Conservation (phyloP, 2,888 invertebrate species). For the Catocala fraxini region DNA sequence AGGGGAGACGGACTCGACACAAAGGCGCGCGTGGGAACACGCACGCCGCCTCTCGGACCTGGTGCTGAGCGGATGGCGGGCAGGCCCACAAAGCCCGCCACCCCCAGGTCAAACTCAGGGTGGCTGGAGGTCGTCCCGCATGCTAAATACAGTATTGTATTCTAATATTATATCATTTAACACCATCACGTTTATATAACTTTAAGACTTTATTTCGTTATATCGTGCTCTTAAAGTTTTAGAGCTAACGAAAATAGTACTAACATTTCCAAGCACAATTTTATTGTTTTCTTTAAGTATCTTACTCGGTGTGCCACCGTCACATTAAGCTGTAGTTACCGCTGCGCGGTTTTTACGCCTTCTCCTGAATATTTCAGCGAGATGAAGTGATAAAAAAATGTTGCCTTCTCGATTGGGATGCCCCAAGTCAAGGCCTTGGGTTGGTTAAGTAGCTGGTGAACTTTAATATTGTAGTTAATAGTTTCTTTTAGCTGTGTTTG, state of each 20-base stretch:
- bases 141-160: too few species aligned
- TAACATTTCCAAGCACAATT: background rate
- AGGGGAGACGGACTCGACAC: too few species aligned
- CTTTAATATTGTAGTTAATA: conserved; percentile 21
- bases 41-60: too few species aligned
- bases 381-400: conserved; percentile 62
- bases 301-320: conserved; percentile 28
- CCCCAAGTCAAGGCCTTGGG: conserved; percentile 12
- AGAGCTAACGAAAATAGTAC: background rate
- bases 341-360: conserved; percentile 47
- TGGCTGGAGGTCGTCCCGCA: too few species aligned
- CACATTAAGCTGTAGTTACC: conserved; percentile 41
- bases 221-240: too few species aligned
- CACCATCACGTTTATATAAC: too few species aligned
- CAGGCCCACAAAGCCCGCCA: too few species aligned
- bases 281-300: background rate
- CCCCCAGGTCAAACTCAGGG: too few species aligned
- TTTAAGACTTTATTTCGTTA: too few species aligned
- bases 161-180: too few species aligned
- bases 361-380: conserved; percentile 54
- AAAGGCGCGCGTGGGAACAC: too few species aligned
- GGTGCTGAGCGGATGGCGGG: too few species aligned
- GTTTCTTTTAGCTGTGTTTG: conserved; percentile 12
- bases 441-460: conserved; percentile 23
- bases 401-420: conserved; percentile 46